Conservation (phyloP, 2,113 vertebrate species). For the Picathartes gymnocephalus region DNA sequence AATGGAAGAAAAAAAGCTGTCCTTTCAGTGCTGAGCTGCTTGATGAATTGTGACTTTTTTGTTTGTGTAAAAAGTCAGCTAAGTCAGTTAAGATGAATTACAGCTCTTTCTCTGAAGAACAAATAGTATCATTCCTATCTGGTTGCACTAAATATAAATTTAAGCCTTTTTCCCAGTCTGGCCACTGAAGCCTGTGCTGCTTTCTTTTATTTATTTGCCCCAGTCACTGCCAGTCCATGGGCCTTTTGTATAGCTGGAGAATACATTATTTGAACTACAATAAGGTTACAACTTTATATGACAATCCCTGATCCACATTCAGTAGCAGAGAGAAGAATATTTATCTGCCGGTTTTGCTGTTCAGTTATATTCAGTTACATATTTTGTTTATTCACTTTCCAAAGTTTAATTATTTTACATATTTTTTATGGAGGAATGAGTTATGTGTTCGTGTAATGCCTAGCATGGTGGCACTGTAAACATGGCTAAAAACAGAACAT, state of each 20-base stretch:
- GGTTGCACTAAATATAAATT: slow-evolving; percentile 35
- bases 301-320: background rate
- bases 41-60: background rate
- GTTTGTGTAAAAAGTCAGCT: background rate
- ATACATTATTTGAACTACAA: background rate
- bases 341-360: background rate
- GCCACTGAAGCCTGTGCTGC: background rate
- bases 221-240: background rate
- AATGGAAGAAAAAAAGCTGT: background rate
- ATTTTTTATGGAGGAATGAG: background rate
- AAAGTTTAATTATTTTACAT: background rate
- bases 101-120: slow-evolving; percentile 33
- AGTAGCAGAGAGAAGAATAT: background rate
- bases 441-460: background rate
- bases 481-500: background rate
- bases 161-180: background rate
- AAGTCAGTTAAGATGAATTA: slow-evolving; percentile 22
- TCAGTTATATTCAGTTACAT: background rate
- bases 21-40: background rate
- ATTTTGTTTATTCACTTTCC: background rate
- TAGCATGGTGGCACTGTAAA: background rate
- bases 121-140: background rate
- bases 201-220: background rate
- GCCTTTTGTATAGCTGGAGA: background rate
- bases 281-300: background rate